Evolutionary conservation across 2,113 vertebrate species (phyloP).

Genomic region (Forbesichthys agassizii): DNA sequence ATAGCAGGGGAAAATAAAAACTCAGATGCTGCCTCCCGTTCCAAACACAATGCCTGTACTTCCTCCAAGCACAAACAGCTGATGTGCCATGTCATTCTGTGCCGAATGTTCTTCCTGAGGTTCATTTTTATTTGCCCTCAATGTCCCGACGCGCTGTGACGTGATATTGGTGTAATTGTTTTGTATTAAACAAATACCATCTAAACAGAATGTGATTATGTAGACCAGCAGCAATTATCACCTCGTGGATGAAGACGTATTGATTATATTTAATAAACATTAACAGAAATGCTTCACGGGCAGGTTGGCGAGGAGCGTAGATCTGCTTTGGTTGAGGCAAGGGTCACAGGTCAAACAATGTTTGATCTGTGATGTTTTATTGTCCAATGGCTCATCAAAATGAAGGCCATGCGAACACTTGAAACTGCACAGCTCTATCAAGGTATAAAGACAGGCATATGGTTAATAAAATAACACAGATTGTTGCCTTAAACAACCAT

Average conservation of each 20-base stretch:
- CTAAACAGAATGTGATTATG: background rate
- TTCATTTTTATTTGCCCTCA: background rate
- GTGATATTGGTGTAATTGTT: background rate
- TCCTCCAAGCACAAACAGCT: background rate
- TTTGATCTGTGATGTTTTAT: background rate
- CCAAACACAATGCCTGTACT: conserved; percentile 9
- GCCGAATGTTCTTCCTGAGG: too few relatives aligned
- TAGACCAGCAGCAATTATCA: too few relatives aligned
- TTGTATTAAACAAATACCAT: background rate
- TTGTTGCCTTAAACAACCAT: background rate
- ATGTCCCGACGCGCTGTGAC: background rate
- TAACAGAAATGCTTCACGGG: background rate
- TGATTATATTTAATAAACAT: background rate
- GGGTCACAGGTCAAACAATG: too few relatives aligned
- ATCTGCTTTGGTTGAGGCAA: too few relatives aligned
- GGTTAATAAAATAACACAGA: background rate
- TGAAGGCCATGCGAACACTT: background rate
- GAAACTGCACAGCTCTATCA: background rate
- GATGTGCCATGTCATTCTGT: background rate
- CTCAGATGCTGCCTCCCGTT: conserved; percentile 11
- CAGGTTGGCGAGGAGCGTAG: too few relatives aligned
- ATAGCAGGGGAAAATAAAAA: conserved; percentile 10
- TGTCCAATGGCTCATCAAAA: background rate
- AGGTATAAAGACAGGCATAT: background rate
- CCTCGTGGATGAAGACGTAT: too few relatives aligned